Evolutionary conservation across 1,140 invertebrate genomes (phyloP).

Genomic region (Campoletis sonorensis): DNA sequence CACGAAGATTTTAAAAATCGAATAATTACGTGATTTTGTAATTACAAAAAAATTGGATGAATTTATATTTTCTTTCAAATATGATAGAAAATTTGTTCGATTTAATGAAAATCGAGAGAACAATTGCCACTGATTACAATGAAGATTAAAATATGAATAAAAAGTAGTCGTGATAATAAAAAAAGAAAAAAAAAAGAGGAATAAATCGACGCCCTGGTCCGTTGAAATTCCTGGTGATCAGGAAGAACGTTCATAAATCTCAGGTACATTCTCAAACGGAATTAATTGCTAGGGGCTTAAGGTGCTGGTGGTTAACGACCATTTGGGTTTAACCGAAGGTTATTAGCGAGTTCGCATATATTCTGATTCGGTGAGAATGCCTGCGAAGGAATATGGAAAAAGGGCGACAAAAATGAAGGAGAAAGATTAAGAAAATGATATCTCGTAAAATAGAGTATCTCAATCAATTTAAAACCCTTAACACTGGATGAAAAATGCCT

Average conservation of each 20-base stretch:
- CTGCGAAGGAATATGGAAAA: not conserved
- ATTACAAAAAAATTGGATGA: not conserved
- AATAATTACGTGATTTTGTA: not conserved
- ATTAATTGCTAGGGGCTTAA: conserved; percentile 23
- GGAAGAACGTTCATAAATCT: conserved; percentile 15
- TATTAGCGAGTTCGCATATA: conserved; percentile 16
- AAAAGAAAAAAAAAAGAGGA: not conserved
- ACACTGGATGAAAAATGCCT: no score
- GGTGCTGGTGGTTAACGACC: not conserved
- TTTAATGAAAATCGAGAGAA: not conserved
- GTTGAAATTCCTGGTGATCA: conserved; percentile 1
- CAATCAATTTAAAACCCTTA: no score
- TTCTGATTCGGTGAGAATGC: not conserved
- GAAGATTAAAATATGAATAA: no score
- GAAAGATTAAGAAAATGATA: no score
- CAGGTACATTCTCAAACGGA: conserved; percentile 30
- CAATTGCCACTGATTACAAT: not conserved
- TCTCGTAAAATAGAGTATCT: no score
- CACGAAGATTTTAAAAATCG: not conserved
- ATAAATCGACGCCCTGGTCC: not conserved
- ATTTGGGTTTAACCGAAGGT: not conserved
- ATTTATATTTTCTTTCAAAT: not conserved
- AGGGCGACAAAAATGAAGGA: no score
- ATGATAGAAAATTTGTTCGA: not conserved
- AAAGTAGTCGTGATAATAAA: not conserved